phyloP scores from a whole-genome alignment of 2,888 invertebrate species.

The Mythimna ferrago region DNA sequence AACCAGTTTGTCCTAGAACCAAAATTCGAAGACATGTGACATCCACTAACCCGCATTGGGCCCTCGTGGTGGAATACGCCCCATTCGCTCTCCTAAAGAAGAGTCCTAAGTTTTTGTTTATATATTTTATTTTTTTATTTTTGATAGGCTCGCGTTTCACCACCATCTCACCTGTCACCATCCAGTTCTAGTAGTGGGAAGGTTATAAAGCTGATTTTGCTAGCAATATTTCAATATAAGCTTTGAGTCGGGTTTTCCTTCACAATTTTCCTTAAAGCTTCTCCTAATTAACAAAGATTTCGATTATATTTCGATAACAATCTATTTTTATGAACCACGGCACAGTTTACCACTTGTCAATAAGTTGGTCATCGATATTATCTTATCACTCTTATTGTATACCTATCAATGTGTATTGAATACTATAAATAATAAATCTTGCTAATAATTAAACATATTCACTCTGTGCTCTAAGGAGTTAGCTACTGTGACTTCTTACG shows the following conservation, averaged over 20 bases:
- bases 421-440: slow-evolving; percentile 13
- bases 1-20: no score
- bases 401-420: not conserved
- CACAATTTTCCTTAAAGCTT: not conserved
- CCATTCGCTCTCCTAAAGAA: no score
- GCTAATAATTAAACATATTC: not conserved
- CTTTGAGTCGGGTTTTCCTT: not conserved
- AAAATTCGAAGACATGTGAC: no score
- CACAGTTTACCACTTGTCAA: not conserved
- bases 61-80: no score
- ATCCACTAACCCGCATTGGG: no score
- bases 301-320: not conserved
- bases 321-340: not conserved
- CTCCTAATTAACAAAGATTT: not conserved
- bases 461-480: slow-evolving; percentile 1
- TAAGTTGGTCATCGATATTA: slow-evolving; percentile 8
- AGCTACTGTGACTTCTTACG: not conserved
- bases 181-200: no score
- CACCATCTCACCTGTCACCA: no score
- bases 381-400: slow-evolving; percentile 12
- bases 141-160: no score
- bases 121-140: no score
- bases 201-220: no score
- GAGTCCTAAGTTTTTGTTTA: no score
- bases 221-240: no score